phyloP scores from a whole-genome alignment of 2,113 vertebrate genomes.

The Apeltes quadracus region DNA sequence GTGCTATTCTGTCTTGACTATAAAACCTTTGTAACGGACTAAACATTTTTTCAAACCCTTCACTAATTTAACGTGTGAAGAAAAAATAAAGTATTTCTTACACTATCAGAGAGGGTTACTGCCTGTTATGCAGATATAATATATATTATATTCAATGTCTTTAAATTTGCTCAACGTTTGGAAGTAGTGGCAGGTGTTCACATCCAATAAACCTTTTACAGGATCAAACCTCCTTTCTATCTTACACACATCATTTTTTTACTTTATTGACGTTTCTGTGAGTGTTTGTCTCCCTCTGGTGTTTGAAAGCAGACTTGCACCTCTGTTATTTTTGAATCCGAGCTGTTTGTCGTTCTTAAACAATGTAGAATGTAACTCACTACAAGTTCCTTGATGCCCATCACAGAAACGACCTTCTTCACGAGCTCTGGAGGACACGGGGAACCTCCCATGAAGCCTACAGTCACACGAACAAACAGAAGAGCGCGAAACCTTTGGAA shows the following conservation, averaged over 20 bases:
- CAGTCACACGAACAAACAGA: slow-evolving; percentile 9
- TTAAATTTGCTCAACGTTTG: slow-evolving; percentile 53
- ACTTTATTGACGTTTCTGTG: not conserved
- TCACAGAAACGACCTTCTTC: slow-evolving; percentile 71
- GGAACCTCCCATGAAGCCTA: slow-evolving; percentile 88
- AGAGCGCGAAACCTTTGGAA: not conserved
- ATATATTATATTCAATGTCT: slow-evolving; percentile 54
- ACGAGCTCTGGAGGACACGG: slow-evolving; percentile 86
- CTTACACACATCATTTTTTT: not conserved
- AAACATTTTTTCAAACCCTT: slow-evolving; percentile 1
- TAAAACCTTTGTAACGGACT: not conserved
- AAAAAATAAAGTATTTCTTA: not conserved
- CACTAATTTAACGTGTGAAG: not conserved
- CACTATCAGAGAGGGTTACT: not conserved
- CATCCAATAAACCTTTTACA: slow-evolving; percentile 68
- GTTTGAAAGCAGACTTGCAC: slow-evolving; percentile 7
- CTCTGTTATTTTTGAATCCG: not conserved
- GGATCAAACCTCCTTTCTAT: slow-evolving; percentile 13
- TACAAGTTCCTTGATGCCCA: slow-evolving; percentile 80
- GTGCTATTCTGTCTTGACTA: not conserved
- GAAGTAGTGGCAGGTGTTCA: slow-evolving; percentile 39
- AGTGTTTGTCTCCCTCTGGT: slow-evolving; percentile 45
- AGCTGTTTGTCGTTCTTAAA: not conserved
- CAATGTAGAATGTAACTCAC: slow-evolving; percentile 78
- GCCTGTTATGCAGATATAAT: slow-evolving; percentile 25